These are phyloP conservation scores for Muscina levida DNA, from an alignment of 2,888 invertebrate species.

Conservation along the genomic window DNA sequence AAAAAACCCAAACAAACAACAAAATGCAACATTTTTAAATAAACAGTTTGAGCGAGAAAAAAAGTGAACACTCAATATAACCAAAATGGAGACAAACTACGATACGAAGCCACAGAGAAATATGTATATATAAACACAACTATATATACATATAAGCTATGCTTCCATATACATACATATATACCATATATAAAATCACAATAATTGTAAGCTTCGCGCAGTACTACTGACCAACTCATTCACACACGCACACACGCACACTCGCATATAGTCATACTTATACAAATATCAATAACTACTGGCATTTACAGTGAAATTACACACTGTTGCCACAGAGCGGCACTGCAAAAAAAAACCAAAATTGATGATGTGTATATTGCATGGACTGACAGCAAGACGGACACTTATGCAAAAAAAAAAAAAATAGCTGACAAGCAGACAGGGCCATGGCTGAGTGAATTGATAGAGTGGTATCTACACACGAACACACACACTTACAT, in stretches of 20 bases:
- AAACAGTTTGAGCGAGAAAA: background rate
- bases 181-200: too few relatives aligned
- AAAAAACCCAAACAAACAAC: constrained; percentile 18
- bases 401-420: background rate
- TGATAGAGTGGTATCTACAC: background rate
- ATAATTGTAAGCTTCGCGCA: too few relatives aligned
- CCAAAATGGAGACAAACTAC: background rate
- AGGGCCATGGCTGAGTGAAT: background rate
- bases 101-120: background rate
- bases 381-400: constrained; percentile 43
- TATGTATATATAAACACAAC: constrained; percentile 9
- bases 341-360: constrained; percentile 59
- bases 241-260: background rate
- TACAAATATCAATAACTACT: constrained; percentile 24
- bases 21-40: constrained; percentile 41
- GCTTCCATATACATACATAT: too few relatives aligned
- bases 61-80: background rate
- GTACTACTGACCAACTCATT: too few relatives aligned
- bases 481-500: background rate
- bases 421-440: background rate
- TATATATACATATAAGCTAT: background rate
- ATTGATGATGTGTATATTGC: constrained; percentile 61
- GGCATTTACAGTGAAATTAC: constrained; percentile 12
- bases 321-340: constrained; percentile 16
- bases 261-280: background rate